These are phyloP conservation scores for Ctenomys sociabilis DNA, from an alignment of 2,113 vertebrate species.

Conservation along the genomic window DNA sequence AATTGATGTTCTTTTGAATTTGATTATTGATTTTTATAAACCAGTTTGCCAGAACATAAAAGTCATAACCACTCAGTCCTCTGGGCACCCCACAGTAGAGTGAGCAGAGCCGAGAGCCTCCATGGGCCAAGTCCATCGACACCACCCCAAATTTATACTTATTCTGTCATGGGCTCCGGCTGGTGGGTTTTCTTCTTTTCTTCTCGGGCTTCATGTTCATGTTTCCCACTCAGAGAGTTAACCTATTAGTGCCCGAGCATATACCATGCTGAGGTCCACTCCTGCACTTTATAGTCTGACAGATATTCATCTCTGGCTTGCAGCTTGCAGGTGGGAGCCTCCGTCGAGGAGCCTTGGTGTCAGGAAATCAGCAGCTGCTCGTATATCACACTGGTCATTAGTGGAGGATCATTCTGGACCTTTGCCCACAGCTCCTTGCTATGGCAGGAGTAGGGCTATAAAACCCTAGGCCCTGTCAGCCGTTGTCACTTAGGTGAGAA, in stretches of 20 bases:
- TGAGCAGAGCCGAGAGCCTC: constrained; percentile 63
- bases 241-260: constrained; percentile 85
- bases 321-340: constrained; percentile 85
- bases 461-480: constrained; percentile 97
- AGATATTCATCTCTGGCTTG: constrained; percentile 80
- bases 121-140: constrained; percentile 65
- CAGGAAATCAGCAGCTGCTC: constrained; percentile 89
- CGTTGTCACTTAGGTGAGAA: constrained; percentile 97
- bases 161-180: constrained; percentile 1
- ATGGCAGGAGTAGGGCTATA: constrained; percentile 89
- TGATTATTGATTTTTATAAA: constrained; percentile 79
- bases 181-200: neutral
- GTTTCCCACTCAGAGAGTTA: constrained; percentile 77
- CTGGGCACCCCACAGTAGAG: constrained; percentile 63
- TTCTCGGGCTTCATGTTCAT: neutral
- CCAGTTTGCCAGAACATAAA: constrained; percentile 76
- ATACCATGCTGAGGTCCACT: constrained; percentile 66
- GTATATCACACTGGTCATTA: constrained; percentile 95
- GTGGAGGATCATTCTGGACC: constrained; percentile 91
- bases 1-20: constrained; percentile 76
- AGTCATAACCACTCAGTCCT: constrained; percentile 70
- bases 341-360: constrained; percentile 86
- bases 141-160: constrained; percentile 73
- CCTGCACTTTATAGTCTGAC: constrained; percentile 82
- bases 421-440: constrained; percentile 91